Evolutionary conservation across 2,888 invertebrate genomes (phyloP).

Genomic region (Alentia gelatinosa): DNA sequence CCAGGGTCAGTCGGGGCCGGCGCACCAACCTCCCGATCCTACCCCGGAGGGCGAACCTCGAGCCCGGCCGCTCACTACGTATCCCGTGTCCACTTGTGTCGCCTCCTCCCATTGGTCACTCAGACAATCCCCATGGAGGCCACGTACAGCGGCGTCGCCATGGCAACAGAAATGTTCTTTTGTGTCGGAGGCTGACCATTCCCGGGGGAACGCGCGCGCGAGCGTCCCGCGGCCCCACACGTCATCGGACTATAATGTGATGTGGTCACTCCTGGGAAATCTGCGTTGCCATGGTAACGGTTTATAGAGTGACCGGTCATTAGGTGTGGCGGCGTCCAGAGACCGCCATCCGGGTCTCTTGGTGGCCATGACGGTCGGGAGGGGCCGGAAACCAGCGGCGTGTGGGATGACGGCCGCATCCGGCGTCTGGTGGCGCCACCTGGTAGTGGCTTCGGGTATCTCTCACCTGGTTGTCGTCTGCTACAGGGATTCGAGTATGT

Average conservation of each 20-base stretch:
- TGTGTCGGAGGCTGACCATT: neutral
- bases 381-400: neutral
- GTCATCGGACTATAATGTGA: slow-evolving; percentile 48
- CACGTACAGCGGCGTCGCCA: neutral
- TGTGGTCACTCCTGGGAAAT: slow-evolving; percentile 49
- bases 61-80: neutral
- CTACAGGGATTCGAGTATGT: too few species aligned
- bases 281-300: slow-evolving; percentile 48
- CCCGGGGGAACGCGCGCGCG: slow-evolving; percentile 12
- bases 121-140: neutral
- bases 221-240: slow-evolving; percentile 30
- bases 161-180: slow-evolving; percentile 53
- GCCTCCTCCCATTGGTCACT: slow-evolving; percentile 44
- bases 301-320: slow-evolving; percentile 53
- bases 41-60: neutral
- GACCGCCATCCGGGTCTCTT: neutral
- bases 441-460: too few species aligned
- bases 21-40: neutral
- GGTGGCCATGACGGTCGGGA: neutral
- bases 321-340: slow-evolving; percentile 20
- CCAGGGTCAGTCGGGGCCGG: neutral
- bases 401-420: neutral
- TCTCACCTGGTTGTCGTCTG: too few species aligned
- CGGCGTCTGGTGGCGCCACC: neutral
- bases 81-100: slow-evolving; percentile 30